Conservation (phyloP, 2,797 vertebrate genomes). For the Sebastes vulpes region DNA sequence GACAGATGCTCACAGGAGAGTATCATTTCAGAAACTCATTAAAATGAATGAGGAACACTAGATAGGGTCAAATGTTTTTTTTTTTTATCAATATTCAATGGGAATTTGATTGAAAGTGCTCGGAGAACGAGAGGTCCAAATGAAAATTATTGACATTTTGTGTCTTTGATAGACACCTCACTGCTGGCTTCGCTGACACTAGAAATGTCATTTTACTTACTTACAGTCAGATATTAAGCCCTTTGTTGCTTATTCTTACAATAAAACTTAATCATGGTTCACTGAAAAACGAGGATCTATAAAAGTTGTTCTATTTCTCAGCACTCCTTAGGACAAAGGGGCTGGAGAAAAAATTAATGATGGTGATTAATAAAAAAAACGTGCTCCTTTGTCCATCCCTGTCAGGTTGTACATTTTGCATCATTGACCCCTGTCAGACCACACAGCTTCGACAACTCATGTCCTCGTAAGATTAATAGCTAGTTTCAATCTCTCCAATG, state of each 20-base stretch:
- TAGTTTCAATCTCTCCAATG: slow-evolving; percentile 15
- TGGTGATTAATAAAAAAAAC: neutral
- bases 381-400: slow-evolving; percentile 1
- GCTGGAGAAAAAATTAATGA: neutral
- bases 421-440: neutral
- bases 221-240: slow-evolving; percentile 19
- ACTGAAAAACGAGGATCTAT: neutral
- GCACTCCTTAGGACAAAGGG: neutral
- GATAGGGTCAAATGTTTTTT: slow-evolving; percentile 70
- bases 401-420: slow-evolving; percentile 3
- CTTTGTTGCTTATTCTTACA: slow-evolving; percentile 31
- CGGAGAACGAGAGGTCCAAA: slow-evolving; percentile 52
- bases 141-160: slow-evolving; percentile 60
- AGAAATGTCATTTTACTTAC: slow-evolving; percentile 44
- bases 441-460: slow-evolving; percentile 4
- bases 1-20: slow-evolving; percentile 65
- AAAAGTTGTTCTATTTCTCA: neutral
- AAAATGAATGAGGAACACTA: slow-evolving; percentile 77
- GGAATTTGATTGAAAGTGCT: slow-evolving; percentile 72
- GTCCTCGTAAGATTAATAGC: slow-evolving; percentile 15
- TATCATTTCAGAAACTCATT: slow-evolving; percentile 71
- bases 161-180: slow-evolving; percentile 46
- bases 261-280: slow-evolving; percentile 29
- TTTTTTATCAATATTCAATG: slow-evolving; percentile 62
- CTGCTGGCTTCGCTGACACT: slow-evolving; percentile 34